phyloP scores from a whole-genome alignment of 1,140 invertebrate species.

The Lycorma delicatula region DNA sequence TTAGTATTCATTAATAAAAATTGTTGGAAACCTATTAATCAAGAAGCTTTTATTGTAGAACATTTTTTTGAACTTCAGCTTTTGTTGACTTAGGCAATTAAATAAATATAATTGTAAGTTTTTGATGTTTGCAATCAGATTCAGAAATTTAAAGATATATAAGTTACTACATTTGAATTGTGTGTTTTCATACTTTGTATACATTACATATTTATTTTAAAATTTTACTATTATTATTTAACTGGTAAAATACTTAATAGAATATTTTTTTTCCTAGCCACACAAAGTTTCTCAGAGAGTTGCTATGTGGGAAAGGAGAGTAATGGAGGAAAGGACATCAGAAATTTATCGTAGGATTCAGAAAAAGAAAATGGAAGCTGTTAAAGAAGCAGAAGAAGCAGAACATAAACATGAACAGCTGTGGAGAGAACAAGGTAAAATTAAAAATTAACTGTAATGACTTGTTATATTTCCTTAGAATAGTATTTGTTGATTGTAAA shows the following conservation, averaged over 20 bases:
- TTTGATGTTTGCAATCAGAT: too few relatives aligned
- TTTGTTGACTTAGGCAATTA: too few relatives aligned
- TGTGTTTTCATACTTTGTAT: neutral
- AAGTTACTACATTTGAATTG: neutral
- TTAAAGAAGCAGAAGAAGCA: conserved; percentile 46
- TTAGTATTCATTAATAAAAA: too few relatives aligned
- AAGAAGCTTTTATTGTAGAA: too few relatives aligned
- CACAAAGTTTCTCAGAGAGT: conserved; percentile 46
- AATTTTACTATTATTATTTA: neutral
- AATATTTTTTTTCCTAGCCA: conserved; percentile 24
- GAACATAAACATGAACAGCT: conserved; percentile 44
- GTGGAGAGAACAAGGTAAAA: conserved; percentile 52
- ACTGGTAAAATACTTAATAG: neutral
- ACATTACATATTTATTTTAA: neutral
- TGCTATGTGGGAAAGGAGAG: conserved; percentile 50
- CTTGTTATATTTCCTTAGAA: too few relatives aligned
- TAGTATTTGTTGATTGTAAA: too few relatives aligned
- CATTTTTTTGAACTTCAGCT: too few relatives aligned
- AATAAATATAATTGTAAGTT: too few relatives aligned
- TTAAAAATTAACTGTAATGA: too few relatives aligned
- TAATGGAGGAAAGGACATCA: conserved; percentile 48
- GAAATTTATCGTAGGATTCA: conserved; percentile 48
- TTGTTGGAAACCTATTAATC: too few relatives aligned
- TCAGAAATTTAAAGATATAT: too few relatives aligned
- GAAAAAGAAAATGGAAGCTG: conserved; percentile 43